A percentile compares a stretch with the other conserved stretches of the same genome.
phyloP scores from a whole-genome alignment of 2,113 vertebrate genomes.

The Aplodontia rufa region DNA sequence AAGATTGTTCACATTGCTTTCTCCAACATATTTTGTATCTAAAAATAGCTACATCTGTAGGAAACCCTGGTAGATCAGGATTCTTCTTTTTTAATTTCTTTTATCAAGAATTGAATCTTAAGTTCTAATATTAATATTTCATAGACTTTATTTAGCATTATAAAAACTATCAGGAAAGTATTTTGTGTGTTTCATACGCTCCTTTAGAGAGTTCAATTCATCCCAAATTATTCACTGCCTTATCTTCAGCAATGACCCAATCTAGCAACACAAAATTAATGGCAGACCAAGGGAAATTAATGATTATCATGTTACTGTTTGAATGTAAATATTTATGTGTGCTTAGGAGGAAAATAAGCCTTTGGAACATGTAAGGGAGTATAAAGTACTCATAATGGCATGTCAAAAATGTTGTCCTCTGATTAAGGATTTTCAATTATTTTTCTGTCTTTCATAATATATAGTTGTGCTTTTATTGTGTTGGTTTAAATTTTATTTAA shows the following conservation, averaged over 20 bases:
- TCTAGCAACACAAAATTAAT: not conserved
- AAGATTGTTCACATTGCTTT: not conserved
- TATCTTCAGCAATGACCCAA: slow-evolving; percentile 10
- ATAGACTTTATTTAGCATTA: slow-evolving; percentile 28
- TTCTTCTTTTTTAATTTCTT: not conserved
- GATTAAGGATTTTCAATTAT: slow-evolving; percentile 13
- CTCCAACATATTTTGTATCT: not conserved
- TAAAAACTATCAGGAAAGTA: not conserved
- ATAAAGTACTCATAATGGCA: not conserved
- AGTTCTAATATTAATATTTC: slow-evolving; percentile 5
- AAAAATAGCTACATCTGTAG: not conserved
- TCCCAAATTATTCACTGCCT: not conserved
- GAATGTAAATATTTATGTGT: slow-evolving; percentile 9
- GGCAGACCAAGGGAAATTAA: slow-evolving; percentile 7
- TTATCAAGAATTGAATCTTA: slow-evolving; percentile 44
- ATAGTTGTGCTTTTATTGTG: not conserved
- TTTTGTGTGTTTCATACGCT: not conserved
- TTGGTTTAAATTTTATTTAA: slow-evolving; percentile 19
- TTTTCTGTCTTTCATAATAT: not conserved
- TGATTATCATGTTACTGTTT: slow-evolving; percentile 10
- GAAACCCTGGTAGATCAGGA: not conserved
- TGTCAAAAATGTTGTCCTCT: not conserved
- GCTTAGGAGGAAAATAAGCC: not conserved
- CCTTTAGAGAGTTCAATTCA: not conserved
- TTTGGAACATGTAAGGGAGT: not conserved